Evolutionary conservation across 2,888 invertebrate species (phyloP).

Genomic region (Antheraea assamensis): DNA sequence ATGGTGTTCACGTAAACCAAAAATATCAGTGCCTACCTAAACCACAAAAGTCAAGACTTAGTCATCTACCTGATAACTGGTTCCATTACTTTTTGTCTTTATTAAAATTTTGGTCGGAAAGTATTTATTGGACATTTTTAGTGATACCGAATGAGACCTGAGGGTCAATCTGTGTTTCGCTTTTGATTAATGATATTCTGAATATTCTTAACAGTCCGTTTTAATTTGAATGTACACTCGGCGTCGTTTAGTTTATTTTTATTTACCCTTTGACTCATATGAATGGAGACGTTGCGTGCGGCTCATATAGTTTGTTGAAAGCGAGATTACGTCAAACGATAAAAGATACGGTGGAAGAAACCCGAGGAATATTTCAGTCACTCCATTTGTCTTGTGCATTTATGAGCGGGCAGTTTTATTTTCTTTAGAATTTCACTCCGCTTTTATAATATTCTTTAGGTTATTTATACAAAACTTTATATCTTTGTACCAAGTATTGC

Average conservation of each 20-base stretch:
- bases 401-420: not conserved
- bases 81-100: not conserved
- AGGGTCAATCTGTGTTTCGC: constrained; percentile 15
- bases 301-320: constrained; percentile 16
- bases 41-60: constrained; percentile 1
- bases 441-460: not conserved
- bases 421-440: not conserved
- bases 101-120: not conserved
- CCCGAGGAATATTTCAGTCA: constrained; percentile 9
- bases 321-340: constrained; percentile 19
- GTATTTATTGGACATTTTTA: constrained; percentile 4
- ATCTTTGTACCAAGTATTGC: not conserved
- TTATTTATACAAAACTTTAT: not conserved
- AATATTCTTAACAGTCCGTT: constrained; percentile 17
- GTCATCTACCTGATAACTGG: constrained; percentile 13
- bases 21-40: not conserved
- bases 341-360: constrained; percentile 17
- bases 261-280: constrained; percentile 13
- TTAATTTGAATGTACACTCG: constrained; percentile 6
- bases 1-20: not conserved
- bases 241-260: constrained; percentile 10
- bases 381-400: constrained; percentile 14
- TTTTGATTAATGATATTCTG: constrained; percentile 19
- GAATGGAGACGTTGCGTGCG: constrained; percentile 21
- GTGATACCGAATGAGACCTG: constrained; percentile 5